Evolutionary conservation across 2,888 invertebrate genomes (phyloP), one percentile per base, ranked within the genome.

Genomic region (Junonia oenone): DNA sequence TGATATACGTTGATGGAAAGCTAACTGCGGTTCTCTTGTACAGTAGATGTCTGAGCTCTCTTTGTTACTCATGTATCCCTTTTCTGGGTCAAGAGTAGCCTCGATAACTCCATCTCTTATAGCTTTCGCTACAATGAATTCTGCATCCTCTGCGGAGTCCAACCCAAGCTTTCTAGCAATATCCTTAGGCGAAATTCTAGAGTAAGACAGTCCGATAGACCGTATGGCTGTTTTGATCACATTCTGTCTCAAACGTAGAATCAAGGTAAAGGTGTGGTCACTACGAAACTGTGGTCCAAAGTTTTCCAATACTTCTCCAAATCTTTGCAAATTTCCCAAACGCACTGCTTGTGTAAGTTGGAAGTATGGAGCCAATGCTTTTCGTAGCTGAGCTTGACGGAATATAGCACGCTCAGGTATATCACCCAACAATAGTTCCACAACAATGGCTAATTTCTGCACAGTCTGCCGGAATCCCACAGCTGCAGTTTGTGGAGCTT

Each of bases 61-160:
- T 81, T 98, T 98, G 78, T 98, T 99, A 65, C 98, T 95, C 95
- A 99, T 98, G 75, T 96, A 99, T 9, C 97, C 98, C 71, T 96
- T 95, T 79, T 97, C 97, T 17, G 98, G 98, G 83, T 99, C 98
- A 62, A 99, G 92, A 0, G 95, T 97, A 0, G 99, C 99, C 83
- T 99, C 99, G 76, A 99, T 99, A 1, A 99, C 99, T 52, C 99
- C 98, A 90, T 99, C 99, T 46, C 98, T 92, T 63, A 99, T 99
- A 1, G 97, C 97, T 90, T 99, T 99, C 0, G 99, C 98, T 0
- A 99, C 99, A 78, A 99, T 99, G 75, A 98, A 99, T 81, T 99
- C 99, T 0, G 99, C 99, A 92, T 99, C 99, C 76, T 98, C 98
- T 1, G 97, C 95, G 0, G 97, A 98, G 78, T 98, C 98, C 46